phyloP scores from a whole-genome alignment of 2,888 invertebrate species.

The Crioceris asparagi region DNA sequence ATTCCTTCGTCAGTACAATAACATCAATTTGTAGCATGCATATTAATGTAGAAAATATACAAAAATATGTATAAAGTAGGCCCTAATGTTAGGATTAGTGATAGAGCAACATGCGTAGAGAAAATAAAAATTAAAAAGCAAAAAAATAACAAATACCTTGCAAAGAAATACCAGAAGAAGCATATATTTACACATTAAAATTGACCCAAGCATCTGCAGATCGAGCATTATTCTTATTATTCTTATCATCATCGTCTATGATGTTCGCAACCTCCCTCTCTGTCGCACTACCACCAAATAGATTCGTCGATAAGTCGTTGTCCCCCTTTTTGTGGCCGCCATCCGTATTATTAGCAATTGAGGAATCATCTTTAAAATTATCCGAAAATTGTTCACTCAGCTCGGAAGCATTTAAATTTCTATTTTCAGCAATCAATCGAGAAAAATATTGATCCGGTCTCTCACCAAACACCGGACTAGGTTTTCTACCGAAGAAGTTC shows the following conservation, averaged over 20 bases:
- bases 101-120: constrained; percentile 16
- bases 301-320: constrained; percentile 22
- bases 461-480: constrained; percentile 12
- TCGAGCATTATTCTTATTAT: constrained; percentile 18
- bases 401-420: constrained; percentile 6
- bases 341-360: constrained; percentile 8
- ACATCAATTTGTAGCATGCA: too few relatives aligned
- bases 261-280: constrained; percentile 12
- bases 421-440: constrained; percentile 10
- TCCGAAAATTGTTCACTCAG: constrained; percentile 20
- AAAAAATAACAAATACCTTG: constrained; percentile 24
- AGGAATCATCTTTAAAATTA: constrained; percentile 22
- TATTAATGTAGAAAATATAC: too few relatives aligned
- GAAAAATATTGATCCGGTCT: not conserved
- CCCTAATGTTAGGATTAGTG: constrained; percentile 14
- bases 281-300: constrained; percentile 13
- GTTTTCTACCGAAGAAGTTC: constrained; percentile 16
- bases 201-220: constrained; percentile 37
- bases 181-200: constrained; percentile 41
- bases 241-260: constrained; percentile 16
- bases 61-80: too few relatives aligned
- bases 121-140: constrained; percentile 22
- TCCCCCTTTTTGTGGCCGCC: too few relatives aligned
- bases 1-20: too few relatives aligned
- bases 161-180: constrained; percentile 30